Percentiles rank a stretch among this genome's conserved stretches.
Conservation (phyloP, 2,113 vertebrate genomes). For the Neotoma lepida region DNA sequence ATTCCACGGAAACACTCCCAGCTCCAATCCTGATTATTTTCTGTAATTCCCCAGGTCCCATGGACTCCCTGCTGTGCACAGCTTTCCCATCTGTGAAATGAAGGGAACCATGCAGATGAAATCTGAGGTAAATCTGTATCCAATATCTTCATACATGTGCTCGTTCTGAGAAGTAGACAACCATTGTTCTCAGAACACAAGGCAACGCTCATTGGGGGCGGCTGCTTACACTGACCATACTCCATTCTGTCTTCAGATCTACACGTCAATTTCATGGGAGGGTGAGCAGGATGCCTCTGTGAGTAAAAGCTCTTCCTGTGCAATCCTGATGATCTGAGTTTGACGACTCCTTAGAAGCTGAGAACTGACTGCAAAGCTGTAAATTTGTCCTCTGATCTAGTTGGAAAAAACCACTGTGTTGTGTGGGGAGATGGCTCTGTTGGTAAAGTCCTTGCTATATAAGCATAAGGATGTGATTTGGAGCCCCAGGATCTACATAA, state of each 20-base stretch:
- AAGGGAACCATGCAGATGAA: background rate
- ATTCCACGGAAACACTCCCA: background rate
- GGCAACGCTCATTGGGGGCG: background rate
- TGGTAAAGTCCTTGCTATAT: background rate
- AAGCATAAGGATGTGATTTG: too few relatives aligned
- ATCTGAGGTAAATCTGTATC: background rate
- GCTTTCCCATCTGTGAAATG: background rate
- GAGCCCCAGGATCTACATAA: background rate
- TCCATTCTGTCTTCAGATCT: background rate
- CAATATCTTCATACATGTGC: background rate
- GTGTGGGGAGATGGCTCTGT: background rate
- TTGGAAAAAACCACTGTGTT: background rate
- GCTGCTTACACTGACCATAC: fast-evolving
- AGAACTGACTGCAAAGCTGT: background rate
- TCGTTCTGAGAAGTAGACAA: background rate
- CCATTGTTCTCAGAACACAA: background rate
- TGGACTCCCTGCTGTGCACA: background rate
- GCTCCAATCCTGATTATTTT: background rate
- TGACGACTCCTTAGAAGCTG: background rate
- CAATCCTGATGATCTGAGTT: background rate
- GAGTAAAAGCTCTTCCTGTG: background rate
- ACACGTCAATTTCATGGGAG: fast-evolving
- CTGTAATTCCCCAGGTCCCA: background rate
- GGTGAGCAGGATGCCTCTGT: fast-evolving
- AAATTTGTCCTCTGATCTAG: background rate